Evolutionary conservation across 1,140 invertebrate genomes (phyloP).

Genomic region (Hypothenemus hampei): DNA sequence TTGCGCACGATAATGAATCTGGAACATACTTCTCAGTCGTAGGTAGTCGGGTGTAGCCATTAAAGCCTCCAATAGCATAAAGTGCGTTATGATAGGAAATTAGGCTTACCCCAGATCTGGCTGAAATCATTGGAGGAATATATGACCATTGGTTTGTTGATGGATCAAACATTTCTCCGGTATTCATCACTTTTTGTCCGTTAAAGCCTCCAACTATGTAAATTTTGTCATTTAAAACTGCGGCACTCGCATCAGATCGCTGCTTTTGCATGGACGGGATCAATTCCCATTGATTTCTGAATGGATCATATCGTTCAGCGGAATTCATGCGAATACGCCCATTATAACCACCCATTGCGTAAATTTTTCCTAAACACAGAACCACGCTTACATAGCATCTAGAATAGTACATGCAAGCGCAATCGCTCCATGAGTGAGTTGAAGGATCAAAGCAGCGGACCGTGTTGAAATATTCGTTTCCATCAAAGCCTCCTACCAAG

Average conservation of each 20-base stretch:
- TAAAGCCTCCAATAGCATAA: slow-evolving; percentile 67
- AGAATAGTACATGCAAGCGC: slow-evolving; percentile 68
- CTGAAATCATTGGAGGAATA: slow-evolving; percentile 64
- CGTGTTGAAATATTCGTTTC: slow-evolving; percentile 66
- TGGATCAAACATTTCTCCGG: slow-evolving; percentile 60
- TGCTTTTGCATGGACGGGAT: slow-evolving; percentile 74
- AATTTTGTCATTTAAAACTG: slow-evolving; percentile 57
- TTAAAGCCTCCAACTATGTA: slow-evolving; percentile 75
- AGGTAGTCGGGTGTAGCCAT: slow-evolving; percentile 57
- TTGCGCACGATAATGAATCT: slow-evolving; percentile 21
- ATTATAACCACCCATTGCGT: slow-evolving; percentile 85
- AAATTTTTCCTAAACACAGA: slow-evolving; percentile 65
- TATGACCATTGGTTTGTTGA: slow-evolving; percentile 66
- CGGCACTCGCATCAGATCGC: slow-evolving; percentile 73
- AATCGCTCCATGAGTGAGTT: slow-evolving; percentile 58
- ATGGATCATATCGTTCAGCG: slow-evolving; percentile 66
- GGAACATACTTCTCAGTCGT: slow-evolving; percentile 45
- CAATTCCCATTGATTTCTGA: slow-evolving; percentile 75
- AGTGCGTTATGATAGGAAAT: slow-evolving; percentile 56
- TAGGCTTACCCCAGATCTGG: slow-evolving; percentile 67
- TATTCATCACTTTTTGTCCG: slow-evolving; percentile 60
- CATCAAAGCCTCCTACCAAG: slow-evolving; percentile 63
- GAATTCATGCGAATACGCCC: slow-evolving; percentile 72
- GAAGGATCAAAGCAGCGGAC: slow-evolving; percentile 62
- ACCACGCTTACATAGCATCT: slow-evolving; percentile 75